Conservation (phyloP, 2,797 vertebrate genomes). For the Muscicapa striata region DNA sequence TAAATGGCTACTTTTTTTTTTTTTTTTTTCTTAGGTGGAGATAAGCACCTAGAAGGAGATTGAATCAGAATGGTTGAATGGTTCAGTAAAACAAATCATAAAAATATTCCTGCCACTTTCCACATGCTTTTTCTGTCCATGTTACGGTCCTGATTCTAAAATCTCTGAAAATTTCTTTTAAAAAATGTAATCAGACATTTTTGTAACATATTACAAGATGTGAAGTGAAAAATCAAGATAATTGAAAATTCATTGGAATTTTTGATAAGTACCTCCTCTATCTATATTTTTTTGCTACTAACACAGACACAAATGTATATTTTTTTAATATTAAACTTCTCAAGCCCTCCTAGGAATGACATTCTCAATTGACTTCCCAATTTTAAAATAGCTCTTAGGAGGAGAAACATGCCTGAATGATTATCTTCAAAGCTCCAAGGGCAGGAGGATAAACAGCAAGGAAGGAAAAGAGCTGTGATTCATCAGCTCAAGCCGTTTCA, state of each 20-base stretch:
- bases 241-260: neutral
- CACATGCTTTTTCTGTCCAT: neutral
- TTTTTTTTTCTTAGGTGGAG: neutral
- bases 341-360: neutral
- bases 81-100: neutral
- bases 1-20: neutral
- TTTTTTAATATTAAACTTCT: neutral
- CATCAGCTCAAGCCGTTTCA: neutral
- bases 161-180: neutral
- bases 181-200: neutral
- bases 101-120: neutral
- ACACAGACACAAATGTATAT: neutral
- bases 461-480: neutral
- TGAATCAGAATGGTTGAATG: neutral
- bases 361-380: neutral
- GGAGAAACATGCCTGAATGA: neutral
- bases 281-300: neutral
- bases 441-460: neutral
- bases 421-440: conserved; percentile 37
- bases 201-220: neutral
- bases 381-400: conserved; percentile 33
- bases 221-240: neutral
- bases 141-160: neutral
- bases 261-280: neutral
- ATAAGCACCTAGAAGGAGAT: neutral